Percentiles rank a stretch among this genome's conserved stretches.
These are phyloP conservation scores for Cynodonichthys magdalenae DNA, from an alignment of 2,797 vertebrate genomes.

Conservation along the genomic window DNA sequence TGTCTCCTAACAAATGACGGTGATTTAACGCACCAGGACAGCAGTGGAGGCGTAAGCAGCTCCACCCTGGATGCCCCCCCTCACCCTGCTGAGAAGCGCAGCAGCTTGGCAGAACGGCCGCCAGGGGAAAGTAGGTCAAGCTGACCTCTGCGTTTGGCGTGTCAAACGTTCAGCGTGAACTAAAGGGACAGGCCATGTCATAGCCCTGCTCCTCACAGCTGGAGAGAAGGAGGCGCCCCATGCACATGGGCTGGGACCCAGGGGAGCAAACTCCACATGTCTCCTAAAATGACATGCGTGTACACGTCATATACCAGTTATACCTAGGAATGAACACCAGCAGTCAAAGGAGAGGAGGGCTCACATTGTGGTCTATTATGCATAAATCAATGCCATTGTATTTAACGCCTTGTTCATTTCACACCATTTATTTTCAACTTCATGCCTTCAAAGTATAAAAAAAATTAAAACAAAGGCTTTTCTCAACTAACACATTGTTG, in stretches of 20 bases:
- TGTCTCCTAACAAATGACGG: constrained; percentile 67
- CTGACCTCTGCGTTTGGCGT: constrained; percentile 74
- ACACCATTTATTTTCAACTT: constrained; percentile 44
- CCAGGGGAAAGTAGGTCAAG: constrained; percentile 78
- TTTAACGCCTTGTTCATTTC: constrained; percentile 38
- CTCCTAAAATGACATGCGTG: constrained; percentile 54
- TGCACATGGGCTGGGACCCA: constrained; percentile 56
- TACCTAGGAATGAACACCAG: constrained; percentile 54
- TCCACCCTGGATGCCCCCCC: constrained; percentile 58
- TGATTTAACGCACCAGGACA: constrained; percentile 80
- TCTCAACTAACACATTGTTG: constrained; percentile 28
- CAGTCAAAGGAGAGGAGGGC: constrained; percentile 29
- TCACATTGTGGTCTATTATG: constrained; percentile 34
- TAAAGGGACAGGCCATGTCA: constrained; percentile 81
- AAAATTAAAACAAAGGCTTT: constrained; percentile 8
- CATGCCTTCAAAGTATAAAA: constrained; percentile 17
- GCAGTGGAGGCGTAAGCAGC: constrained; percentile 74
- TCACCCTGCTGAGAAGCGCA: constrained; percentile 56
- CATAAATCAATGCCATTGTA: constrained; percentile 45
- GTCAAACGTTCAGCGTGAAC: constrained; percentile 78
- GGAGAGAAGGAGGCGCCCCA: constrained; percentile 61
- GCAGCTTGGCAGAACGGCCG: constrained; percentile 71
- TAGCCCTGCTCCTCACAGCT: constrained; percentile 76
- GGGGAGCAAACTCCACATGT: constrained; percentile 52
- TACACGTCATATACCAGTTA: constrained; percentile 50